These are phyloP conservation scores for Protobothrops mucrosquamatus DNA, from an alignment of 2,113 vertebrate genomes.

Conservation along the genomic window DNA sequence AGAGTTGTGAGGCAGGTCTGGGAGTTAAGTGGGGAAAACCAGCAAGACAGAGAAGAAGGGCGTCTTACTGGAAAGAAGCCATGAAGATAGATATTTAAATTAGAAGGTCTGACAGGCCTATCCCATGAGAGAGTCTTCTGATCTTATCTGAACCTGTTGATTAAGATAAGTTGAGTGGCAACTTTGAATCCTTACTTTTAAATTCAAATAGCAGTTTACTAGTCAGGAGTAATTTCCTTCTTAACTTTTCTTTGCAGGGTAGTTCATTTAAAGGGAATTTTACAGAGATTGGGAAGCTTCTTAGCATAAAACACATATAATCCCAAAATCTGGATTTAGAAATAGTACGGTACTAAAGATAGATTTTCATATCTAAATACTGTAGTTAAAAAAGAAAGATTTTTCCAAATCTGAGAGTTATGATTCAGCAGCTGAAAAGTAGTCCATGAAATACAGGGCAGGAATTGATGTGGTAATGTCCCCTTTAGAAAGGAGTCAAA, in stretches of 20 bases:
- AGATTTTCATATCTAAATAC: neutral
- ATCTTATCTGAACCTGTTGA: constrained; percentile 61
- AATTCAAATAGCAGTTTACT: constrained; percentile 43
- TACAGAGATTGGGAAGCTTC: neutral
- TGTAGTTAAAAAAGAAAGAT: neutral
- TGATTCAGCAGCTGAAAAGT: neutral
- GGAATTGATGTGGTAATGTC: neutral
- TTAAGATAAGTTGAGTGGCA: constrained; percentile 56
- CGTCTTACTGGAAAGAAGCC: constrained; percentile 69
- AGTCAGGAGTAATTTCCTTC: constrained; percentile 38
- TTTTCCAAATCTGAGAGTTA: neutral
- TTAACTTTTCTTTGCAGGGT: constrained; percentile 12
- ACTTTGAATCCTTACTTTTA: constrained; percentile 50
- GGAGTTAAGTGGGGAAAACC: constrained; percentile 70
- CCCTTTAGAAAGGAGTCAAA: neutral
- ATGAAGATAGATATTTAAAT: constrained; percentile 70
- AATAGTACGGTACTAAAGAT: neutral
- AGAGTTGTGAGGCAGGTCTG: constrained; percentile 68
- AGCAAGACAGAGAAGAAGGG: constrained; percentile 53
- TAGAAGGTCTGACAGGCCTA: constrained; percentile 59
- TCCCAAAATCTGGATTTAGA: neutral
- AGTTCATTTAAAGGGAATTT: neutral
- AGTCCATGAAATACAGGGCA: neutral
- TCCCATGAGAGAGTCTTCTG: constrained; percentile 58
- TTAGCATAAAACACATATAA: neutral